Percentiles rank a stretch among this genome's conserved stretches.
phyloP scores from a whole-genome alignment of 2,113 vertebrate genomes.

The Antennarius striatus region DNA sequence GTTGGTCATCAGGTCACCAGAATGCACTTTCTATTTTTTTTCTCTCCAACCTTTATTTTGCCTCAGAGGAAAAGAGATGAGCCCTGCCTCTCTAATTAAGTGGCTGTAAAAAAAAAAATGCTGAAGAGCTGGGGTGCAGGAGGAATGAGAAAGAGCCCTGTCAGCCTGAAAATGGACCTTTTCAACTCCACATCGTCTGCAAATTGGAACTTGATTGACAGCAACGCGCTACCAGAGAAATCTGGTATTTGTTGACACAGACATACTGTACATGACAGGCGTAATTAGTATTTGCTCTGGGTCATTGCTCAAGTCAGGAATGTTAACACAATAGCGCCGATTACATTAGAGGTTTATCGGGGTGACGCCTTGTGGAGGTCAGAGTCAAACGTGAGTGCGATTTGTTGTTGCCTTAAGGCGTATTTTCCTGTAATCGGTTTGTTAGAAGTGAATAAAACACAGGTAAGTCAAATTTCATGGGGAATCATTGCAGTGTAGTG shows the following conservation, averaged over 20 bases:
- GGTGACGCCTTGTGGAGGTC: not conserved
- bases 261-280: conserved; percentile 34
- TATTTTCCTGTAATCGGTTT: not conserved
- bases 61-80: conserved; percentile 48
- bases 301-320: conserved; percentile 18
- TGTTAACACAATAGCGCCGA: conserved; percentile 22
- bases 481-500: not conserved
- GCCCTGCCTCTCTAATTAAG: conserved; percentile 65
- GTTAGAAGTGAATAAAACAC: conserved; percentile 6
- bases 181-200: conserved; percentile 33
- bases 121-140: conserved; percentile 17
- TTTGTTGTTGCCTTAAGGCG: not conserved
- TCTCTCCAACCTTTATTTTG: conserved; percentile 60
- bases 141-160: conserved; percentile 42
- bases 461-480: conserved; percentile 6
- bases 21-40: conserved; percentile 69
- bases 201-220: conserved; percentile 28
- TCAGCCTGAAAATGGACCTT: conserved; percentile 29
- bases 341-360: conserved; percentile 24
- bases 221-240: conserved; percentile 5
- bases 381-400: not conserved
- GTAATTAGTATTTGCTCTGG: conserved; percentile 31
- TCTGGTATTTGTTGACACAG: conserved; percentile 28
- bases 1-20: conserved; percentile 20
- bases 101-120: conserved; percentile 49